Evolutionary conservation across 2,888 invertebrate genomes (phyloP), one percentile per base, ranked within the genome.

Genomic region (Leucoma salicis): DNA sequence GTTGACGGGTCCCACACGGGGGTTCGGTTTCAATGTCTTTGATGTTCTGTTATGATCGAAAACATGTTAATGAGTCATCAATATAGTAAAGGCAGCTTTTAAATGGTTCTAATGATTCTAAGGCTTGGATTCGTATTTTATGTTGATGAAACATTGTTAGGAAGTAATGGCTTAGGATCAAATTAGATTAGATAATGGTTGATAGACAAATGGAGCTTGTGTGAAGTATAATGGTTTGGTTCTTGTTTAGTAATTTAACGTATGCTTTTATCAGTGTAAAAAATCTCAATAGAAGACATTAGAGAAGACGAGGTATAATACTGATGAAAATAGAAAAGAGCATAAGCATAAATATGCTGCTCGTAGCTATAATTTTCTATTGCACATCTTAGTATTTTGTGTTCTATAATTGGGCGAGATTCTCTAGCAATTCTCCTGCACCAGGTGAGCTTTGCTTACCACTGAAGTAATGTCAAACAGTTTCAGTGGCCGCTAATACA

Each of bases 1-100:
- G 66, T 71, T 79, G 82, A 79, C 79, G 74, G 71, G 70, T 62
- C 76, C 72, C 74, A 72, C 75, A 67, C 74, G 64, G 73, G 54
- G 56, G 60, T 60, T 59, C 62, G 58, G 53, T 56, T 57, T 57
- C 57, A 50, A 52, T 56, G 57, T 55, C 70, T 71, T 70, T 71
- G 72, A 72, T 67, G 68, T 66, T 60, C 42, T 59, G 57, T 65
- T 63, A 60, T 61, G 61, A 61, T 61, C 63, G 49, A 53, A 52
- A 49, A 63, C 51, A 45, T 61, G 54, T 65, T 63, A 70, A 73
- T 70, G 74, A 73, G 63, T 73, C 74, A 71, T 68, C 67, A 70
- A 63, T 61, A 61, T 60, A 57, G 42, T 59, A 46, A 48, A 46
- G 43, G 54, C 54, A 53, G 53, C 49, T 57, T 63, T 63, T 57